Conservation (phyloP, 2,888 invertebrate species). For the Cremastinae sp. region DNA sequence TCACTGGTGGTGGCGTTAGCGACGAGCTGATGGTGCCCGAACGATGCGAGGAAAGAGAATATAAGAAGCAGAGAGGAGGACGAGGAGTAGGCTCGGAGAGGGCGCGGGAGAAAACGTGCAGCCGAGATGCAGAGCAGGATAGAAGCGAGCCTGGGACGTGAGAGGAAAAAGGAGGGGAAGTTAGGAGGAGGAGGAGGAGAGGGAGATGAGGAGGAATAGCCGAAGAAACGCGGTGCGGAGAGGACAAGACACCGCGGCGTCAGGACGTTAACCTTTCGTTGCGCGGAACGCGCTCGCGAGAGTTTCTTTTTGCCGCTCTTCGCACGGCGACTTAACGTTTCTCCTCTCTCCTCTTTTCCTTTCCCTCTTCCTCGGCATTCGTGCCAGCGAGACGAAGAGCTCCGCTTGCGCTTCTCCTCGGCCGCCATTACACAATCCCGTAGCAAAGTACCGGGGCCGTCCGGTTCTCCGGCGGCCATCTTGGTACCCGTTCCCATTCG, state of each 20-base stretch:
- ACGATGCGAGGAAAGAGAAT: constrained; percentile 48
- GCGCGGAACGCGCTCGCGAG: constrained; percentile 64
- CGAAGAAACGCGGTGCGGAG: constrained; percentile 59
- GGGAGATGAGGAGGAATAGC: constrained; percentile 51
- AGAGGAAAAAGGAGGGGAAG: constrained; percentile 39
- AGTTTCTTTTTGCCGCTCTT: constrained; percentile 39
- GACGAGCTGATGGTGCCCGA: not conserved
- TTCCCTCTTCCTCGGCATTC: constrained; percentile 22
- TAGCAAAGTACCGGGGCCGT: constrained; percentile 57
- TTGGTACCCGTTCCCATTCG: constrained; percentile 70
- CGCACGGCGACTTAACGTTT: constrained; percentile 39
- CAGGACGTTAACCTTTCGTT: constrained; percentile 76
- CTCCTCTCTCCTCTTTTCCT: constrained; percentile 24
- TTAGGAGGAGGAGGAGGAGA: constrained; percentile 18
- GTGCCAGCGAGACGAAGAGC: constrained; percentile 40
- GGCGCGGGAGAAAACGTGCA: constrained; percentile 2
- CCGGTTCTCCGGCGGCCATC: constrained; percentile 72
- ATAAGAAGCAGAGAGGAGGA: constrained; percentile 14
- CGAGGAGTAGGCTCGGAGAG: constrained; percentile 7
- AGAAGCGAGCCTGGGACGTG: constrained; percentile 43
- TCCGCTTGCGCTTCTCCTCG: constrained; percentile 43
- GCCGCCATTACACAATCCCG: constrained; percentile 78
- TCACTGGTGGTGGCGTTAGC: no score
- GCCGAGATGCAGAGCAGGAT: constrained; percentile 8
- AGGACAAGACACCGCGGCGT: constrained; percentile 65